Evolutionary conservation across 2,797 vertebrate genomes (phyloP).

Genomic region (Chaenodraco wilsoni): DNA sequence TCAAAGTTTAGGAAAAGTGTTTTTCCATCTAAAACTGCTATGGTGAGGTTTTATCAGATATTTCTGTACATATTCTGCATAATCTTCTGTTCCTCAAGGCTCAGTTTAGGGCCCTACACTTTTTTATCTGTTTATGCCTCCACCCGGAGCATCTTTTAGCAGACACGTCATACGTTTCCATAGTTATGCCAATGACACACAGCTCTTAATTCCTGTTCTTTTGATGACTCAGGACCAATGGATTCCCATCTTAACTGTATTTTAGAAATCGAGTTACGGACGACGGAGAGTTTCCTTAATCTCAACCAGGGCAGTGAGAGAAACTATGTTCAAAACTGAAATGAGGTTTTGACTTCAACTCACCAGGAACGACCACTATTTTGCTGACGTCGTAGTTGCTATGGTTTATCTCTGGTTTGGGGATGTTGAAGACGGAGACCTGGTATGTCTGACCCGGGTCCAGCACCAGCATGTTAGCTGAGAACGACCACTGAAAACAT

Average conservation of each 20-base stretch:
- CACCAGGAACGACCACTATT: conserved; percentile 66
- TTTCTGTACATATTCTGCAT: not conserved
- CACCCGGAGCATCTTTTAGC: not conserved
- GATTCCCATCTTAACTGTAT: no score
- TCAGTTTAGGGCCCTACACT: not conserved
- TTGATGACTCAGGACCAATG: no score
- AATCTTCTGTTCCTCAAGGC: not conserved
- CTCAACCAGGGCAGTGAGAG: no score
- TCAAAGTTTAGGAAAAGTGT: not conserved
- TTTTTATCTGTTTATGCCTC: not conserved
- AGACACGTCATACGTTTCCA: no score
- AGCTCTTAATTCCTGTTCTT: no score
- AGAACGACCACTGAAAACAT: conserved; percentile 80
- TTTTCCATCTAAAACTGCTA: not conserved
- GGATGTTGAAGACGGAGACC: conserved; percentile 80
- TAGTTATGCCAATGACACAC: no score
- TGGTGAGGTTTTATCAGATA: not conserved
- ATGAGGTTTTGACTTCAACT: conserved; percentile 9
- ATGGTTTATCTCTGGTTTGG: conserved; percentile 73
- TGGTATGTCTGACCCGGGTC: conserved; percentile 71
- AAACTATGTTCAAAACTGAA: no score
- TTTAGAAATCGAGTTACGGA: no score
- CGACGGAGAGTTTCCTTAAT: no score
- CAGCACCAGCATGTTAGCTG: conserved; percentile 71
- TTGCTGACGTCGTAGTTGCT: conserved; percentile 59